Evolutionary conservation across 2,113 vertebrate species (phyloP).

Genomic region (Istiophorus platypterus): DNA sequence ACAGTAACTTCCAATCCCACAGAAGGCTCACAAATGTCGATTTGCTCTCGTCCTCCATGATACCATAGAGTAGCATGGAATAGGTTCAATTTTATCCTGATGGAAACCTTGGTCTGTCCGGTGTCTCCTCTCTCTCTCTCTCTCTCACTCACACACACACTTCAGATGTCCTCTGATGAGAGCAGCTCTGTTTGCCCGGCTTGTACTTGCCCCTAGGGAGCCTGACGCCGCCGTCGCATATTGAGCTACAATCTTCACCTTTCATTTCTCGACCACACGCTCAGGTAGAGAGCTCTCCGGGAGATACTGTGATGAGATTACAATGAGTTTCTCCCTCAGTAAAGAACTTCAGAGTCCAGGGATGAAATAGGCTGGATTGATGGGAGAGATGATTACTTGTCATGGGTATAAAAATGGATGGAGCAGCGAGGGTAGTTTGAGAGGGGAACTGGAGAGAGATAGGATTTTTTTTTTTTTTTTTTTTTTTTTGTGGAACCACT

Average conservation of each 20-base stretch:
- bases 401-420: constrained; percentile 82
- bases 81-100: constrained; percentile 66
- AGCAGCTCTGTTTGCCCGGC: constrained; percentile 68
- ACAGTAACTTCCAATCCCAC: constrained; percentile 60
- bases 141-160: constrained; percentile 52
- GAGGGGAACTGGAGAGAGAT: constrained; percentile 76
- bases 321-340: constrained; percentile 79
- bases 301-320: constrained; percentile 81
- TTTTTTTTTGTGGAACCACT: constrained; percentile 66
- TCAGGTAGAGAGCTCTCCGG: constrained; percentile 79
- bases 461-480: constrained; percentile 73
- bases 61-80: constrained; percentile 47
- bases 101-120: constrained; percentile 63
- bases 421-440: constrained; percentile 67
- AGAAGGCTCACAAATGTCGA: constrained; percentile 54
- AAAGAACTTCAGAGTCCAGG: constrained; percentile 79
- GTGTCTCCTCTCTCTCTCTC: constrained; percentile 50
- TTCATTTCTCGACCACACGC: constrained; percentile 75
- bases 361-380: constrained; percentile 82
- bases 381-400: constrained; percentile 84
- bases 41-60: constrained; percentile 52
- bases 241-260: constrained; percentile 78
- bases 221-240: constrained; percentile 51
- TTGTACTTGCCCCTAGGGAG: constrained; percentile 67
- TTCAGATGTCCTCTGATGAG: constrained; percentile 75